phyloP scores from a whole-genome alignment of 1,140 invertebrate species.

The Tribolium castaneum region DNA sequence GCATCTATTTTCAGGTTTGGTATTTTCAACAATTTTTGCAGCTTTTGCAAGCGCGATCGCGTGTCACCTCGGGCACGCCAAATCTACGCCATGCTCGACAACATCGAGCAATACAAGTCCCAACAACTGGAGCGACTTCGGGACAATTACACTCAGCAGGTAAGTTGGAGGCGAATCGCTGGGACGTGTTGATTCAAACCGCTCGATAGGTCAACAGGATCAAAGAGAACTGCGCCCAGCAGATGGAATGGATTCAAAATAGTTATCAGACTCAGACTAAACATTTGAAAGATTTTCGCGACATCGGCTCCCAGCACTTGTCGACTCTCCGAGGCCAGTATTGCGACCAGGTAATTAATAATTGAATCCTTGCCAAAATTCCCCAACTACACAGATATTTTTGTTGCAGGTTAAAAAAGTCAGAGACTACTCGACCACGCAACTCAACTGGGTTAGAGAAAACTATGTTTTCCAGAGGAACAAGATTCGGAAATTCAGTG shows the following conservation, averaged over 20 bases:
- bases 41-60: constrained; percentile 74
- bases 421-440: constrained; percentile 88
- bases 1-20: constrained; percentile 70
- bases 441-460: constrained; percentile 92
- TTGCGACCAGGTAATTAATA: constrained; percentile 81
- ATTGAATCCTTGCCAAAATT: constrained; percentile 6
- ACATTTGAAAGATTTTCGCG: constrained; percentile 88
- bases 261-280: constrained; percentile 90
- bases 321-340: constrained; percentile 90
- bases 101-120: constrained; percentile 90
- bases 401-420: constrained; percentile 80
- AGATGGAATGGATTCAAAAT: constrained; percentile 93
- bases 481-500: constrained; percentile 93
- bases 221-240: constrained; percentile 91
- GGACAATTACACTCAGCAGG: constrained; percentile 92
- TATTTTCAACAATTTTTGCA: constrained; percentile 72
- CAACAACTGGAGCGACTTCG: constrained; percentile 87
- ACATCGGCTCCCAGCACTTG: constrained; percentile 89
- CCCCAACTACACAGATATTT: constrained; percentile 36
- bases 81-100: constrained; percentile 87
- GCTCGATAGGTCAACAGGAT: constrained; percentile 80
- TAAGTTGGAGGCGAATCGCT: constrained; percentile 60
- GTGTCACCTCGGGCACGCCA: constrained; percentile 82
- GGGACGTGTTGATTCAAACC: constrained; percentile 29
- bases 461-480: constrained; percentile 96